Evolutionary conservation across 1,140 invertebrate species (phyloP), one percentile per base, ranked within the genome.

Genomic region (Drosophila sp.): DNA sequence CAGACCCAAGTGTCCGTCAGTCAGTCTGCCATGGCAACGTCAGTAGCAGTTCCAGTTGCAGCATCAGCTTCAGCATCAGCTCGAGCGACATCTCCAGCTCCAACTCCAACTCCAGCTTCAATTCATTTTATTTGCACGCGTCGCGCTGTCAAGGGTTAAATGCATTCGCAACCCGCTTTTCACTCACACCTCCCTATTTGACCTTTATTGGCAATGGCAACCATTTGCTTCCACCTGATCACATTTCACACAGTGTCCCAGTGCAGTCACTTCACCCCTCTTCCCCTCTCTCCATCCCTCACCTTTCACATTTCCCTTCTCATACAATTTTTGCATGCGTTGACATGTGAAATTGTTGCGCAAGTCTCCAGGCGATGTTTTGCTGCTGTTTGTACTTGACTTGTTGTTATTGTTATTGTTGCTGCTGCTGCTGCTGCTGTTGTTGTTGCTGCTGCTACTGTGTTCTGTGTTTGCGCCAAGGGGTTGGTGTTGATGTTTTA

Each of bases 331-430:
- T 82, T 81, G 79, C 74, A 81, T 82, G 75, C 80, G 79, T 82
- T 82, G 80, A 82, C 79, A 82, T 82, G 79, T 76, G 79, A 82
- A 82, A 82, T 82, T 82, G 75, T 82, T 82, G 80, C 61, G 32
- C 80, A 82, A 78, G 71, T 82, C 80, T 82, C 75, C 57, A 63
- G 79, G 79, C 79, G 64, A 74, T 81, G 61, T 78, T 81, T 81
- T 80, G 64, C 46, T 67, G 40, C 58, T 62, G 54, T 64, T 58
- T 76, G 40, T 48, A 51, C 51, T 66, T 66, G 69, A 58, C 53
- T 58, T 72, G 32, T 29, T 40, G 40, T 41, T 46, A 56, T 21
- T 21, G 21, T 21, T 21, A 4, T 21, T 21, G 21, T 21, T 21
- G 21, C 4, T 21, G 21, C 53, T 72, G 32, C 21, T 40, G 40